Base-by-base conservation (phyloP, 2,888 invertebrate species). In the Germaria angustata region DNA sequence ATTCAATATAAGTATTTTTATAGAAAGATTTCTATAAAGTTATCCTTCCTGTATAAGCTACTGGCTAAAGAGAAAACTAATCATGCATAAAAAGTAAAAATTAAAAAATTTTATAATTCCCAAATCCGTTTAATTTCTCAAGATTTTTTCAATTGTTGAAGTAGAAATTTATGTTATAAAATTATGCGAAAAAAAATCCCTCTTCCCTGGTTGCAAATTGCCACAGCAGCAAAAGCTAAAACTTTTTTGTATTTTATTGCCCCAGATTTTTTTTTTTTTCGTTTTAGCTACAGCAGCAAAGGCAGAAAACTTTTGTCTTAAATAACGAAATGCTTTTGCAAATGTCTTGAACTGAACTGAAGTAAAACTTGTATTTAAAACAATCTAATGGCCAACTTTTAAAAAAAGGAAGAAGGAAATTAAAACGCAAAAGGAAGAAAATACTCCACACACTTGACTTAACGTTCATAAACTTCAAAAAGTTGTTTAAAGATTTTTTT, bases 401-500 rank as follows among this genome's bases (percentile, higher is more conserved):
- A 65, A 57, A 17, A 65, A 57, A 65, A 63, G 32, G 46, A 72
- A 65, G 32, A 44, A 63, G 17, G 15, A 49, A 49, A 49, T 46
- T 55, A 28, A 32, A 49, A 71, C 7, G 22, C 34, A 44, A 13
- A 68, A 66, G 28, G 9, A 49, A 59, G 11, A 44, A 51, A 49
- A 51, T 49, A 75, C 53, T 46, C 28, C 39, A 34, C 51, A 61
- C 77, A 76, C 72, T 81, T 81, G 81, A 77, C 71, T 77, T 53
- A 77, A 72, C 77, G 77, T 59, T 76, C 76, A 66, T 72, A 81
- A 81, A 77, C 36, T 81, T 81, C 72, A 59, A 76, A 71, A 81
- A 71, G 39, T 81, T 81, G 28, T 76, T 81, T 66, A 61, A 81
- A 72, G 61, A 68, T 77, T 59, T 22, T n/a, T 36, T 46, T n/a